phyloP scores from a whole-genome alignment of 2,113 vertebrate species.

The Neodontobutis hainanensis region DNA sequence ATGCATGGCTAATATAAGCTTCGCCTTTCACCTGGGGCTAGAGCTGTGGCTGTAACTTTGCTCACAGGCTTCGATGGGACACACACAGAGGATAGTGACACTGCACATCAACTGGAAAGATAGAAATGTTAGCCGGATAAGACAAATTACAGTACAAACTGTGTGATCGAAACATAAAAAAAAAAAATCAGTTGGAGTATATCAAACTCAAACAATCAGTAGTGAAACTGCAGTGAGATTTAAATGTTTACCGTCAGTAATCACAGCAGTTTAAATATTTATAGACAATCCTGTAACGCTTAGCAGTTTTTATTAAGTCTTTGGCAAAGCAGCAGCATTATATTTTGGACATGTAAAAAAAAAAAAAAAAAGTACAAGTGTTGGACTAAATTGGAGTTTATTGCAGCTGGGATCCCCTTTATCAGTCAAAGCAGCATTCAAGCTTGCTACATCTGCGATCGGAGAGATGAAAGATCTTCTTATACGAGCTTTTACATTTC shows the following conservation, averaged over 20 bases:
- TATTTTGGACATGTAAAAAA: not conserved
- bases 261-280: too few relatives aligned
- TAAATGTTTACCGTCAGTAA: too few relatives aligned
- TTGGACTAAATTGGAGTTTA: not conserved
- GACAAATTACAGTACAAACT: not conserved
- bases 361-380: not conserved
- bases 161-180: not conserved
- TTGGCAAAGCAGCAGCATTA: too few relatives aligned
- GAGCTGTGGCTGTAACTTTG: conserved; percentile 41
- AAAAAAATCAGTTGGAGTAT: too few relatives aligned
- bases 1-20: conserved; percentile 59
- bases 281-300: too few relatives aligned
- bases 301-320: not conserved
- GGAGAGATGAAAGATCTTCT: conserved; percentile 67
- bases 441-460: conserved; percentile 58
- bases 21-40: conserved; percentile 43
- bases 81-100: conserved; percentile 25
- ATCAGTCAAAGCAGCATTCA: conserved; percentile 46
- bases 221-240: too few relatives aligned
- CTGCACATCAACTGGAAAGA: conserved; percentile 13
- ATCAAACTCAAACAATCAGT: too few relatives aligned
- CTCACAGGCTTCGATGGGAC: conserved; percentile 40
- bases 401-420: conserved; percentile 24
- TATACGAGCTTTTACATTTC: conserved; percentile 66
- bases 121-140: conserved; percentile 10